Evolutionary conservation across 1,140 invertebrate genomes (phyloP).

Genomic region (Ganaspis sp.): DNA sequence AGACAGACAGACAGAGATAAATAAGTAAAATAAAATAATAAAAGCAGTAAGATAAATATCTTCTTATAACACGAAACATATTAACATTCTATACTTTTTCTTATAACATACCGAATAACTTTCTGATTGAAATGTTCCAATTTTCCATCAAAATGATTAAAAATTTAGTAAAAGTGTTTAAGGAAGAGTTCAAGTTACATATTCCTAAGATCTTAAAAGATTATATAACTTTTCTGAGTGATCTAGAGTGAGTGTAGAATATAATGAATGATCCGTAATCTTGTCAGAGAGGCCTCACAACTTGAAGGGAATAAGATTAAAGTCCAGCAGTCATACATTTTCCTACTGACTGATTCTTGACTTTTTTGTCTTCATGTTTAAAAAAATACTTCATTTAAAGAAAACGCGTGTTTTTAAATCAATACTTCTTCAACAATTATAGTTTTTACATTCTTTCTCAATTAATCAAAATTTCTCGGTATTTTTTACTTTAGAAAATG

Average conservation of each 20-base stretch:
- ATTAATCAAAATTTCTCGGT: no score
- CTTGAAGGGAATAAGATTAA: slow-evolving; percentile 63
- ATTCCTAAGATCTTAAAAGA: not conserved
- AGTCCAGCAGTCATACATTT: slow-evolving; percentile 27
- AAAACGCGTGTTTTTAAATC: no score
- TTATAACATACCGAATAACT: no score
- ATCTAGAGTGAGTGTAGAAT: slow-evolving; percentile 30
- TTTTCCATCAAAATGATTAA: not conserved
- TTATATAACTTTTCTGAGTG: not conserved
- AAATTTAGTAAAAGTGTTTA: not conserved
- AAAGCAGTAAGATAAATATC: not conserved
- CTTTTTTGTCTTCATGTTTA: not conserved
- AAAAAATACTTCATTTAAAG: not conserved
- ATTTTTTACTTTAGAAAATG: no score
- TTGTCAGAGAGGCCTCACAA: slow-evolving; percentile 66
- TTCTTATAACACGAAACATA: no score
- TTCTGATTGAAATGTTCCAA: no score
- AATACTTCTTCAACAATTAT: no score
- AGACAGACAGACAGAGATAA: no score
- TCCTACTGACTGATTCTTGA: not conserved
- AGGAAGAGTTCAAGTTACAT: not conserved
- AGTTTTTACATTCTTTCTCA: no score
- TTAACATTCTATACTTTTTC: no score
- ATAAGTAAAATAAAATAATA: not conserved
- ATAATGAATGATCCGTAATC: slow-evolving; percentile 64